These are phyloP conservation scores for Oryzias celebensis DNA, from an alignment of 2,113 vertebrate species.

Conservation along the genomic window DNA sequence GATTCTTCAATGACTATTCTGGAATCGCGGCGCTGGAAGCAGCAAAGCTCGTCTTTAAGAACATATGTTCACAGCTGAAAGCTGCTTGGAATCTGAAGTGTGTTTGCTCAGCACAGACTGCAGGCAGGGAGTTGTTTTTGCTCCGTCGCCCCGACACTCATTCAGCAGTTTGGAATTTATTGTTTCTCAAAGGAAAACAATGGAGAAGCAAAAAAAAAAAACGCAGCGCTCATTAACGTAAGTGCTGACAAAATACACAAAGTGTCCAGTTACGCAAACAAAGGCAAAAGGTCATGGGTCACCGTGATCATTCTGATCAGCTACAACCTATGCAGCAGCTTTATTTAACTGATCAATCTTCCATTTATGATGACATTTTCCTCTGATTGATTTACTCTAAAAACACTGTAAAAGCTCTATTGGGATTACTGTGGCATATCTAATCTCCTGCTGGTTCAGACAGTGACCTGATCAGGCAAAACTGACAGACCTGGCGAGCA, in stretches of 20 bases:
- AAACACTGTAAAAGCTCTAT: slow-evolving; percentile 38
- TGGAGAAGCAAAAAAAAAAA: slow-evolving; percentile 8
- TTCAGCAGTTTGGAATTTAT: slow-evolving; percentile 25
- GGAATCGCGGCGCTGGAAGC: slow-evolving; percentile 64
- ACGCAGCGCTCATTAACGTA: neutral
- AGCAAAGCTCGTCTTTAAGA: slow-evolving; percentile 36
- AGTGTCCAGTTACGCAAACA: neutral
- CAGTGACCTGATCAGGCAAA: no score
- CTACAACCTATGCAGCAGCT: slow-evolving; percentile 23
- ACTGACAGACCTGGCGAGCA: no score
- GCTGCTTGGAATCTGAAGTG: neutral
- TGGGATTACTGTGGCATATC: slow-evolving; percentile 11
- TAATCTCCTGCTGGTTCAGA: no score
- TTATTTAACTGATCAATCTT: slow-evolving; percentile 50
- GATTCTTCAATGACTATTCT: slow-evolving; percentile 59
- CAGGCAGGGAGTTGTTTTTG: slow-evolving; percentile 33
- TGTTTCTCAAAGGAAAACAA: slow-evolving; percentile 17
- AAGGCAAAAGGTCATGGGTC: slow-evolving; percentile 25
- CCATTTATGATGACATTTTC: slow-evolving; percentile 52
- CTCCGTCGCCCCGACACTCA: neutral
- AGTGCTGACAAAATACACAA: neutral
- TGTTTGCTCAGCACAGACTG: slow-evolving; percentile 8
- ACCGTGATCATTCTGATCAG: slow-evolving; percentile 48
- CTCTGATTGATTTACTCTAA: slow-evolving; percentile 38
- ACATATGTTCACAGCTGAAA: neutral